phyloP scores from a whole-genome alignment of 2,888 invertebrate genomes.

The Ormyrus thymus region DNA sequence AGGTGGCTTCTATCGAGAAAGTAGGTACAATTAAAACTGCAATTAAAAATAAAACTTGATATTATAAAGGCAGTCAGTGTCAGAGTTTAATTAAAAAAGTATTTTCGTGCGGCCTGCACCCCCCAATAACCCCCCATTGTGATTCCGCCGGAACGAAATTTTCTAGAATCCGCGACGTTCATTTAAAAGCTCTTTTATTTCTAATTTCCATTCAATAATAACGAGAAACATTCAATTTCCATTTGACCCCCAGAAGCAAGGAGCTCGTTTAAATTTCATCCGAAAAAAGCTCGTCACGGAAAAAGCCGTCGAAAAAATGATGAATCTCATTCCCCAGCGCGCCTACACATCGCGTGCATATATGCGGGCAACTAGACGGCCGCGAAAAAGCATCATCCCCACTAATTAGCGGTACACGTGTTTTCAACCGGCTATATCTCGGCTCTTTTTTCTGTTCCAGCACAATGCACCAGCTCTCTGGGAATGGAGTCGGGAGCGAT shows the following conservation, averaged over 20 bases:
- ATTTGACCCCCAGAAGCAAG: conserved; percentile 1
- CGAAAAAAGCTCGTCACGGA: not conserved
- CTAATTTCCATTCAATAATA: not conserved
- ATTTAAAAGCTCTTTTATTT: too few relatives aligned
- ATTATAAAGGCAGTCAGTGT: not conserved
- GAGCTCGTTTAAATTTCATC: conserved; percentile 36
- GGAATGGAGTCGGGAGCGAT: conserved; percentile 92
- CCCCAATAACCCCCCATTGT: too few relatives aligned
- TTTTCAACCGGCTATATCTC: conserved; percentile 43
- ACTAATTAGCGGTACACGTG: conserved; percentile 53
- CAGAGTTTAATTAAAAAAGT: not conserved
- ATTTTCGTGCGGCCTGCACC: too few relatives aligned
- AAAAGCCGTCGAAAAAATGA: conserved; percentile 40
- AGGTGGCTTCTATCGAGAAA: too few relatives aligned
- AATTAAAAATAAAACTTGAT: not conserved
- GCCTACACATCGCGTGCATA: not conserved
- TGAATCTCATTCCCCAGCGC: conserved; percentile 36
- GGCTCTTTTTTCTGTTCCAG: conserved; percentile 76
- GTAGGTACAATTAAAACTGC: too few relatives aligned
- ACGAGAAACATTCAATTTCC: conserved; percentile 8
- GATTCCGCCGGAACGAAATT: too few relatives aligned
- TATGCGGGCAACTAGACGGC: not conserved
- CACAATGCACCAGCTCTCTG: conserved; percentile 86
- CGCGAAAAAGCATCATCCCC: conserved; percentile 22
- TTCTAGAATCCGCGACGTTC: too few relatives aligned